phyloP scores from a whole-genome alignment of 2,113 vertebrate genomes.

The Scolopax mira region DNA sequence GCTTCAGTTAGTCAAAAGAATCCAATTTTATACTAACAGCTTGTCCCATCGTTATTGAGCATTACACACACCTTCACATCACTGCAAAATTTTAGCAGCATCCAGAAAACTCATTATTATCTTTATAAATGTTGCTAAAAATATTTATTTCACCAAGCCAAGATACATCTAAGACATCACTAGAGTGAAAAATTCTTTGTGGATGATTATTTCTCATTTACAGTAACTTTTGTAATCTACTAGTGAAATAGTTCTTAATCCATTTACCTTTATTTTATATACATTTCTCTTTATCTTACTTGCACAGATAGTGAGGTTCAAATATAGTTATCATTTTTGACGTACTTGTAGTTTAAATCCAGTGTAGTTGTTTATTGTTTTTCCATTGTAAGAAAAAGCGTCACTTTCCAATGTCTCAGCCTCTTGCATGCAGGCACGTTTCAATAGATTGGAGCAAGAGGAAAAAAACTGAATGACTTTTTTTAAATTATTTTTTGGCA shows the following conservation, averaged over 20 bases:
- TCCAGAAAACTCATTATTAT: neutral
- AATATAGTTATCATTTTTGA: neutral
- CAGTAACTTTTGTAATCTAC: neutral
- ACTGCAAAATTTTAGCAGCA: neutral
- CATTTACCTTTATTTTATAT: neutral
- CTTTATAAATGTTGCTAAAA: neutral
- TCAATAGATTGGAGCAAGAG: neutral
- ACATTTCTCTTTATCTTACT: neutral
- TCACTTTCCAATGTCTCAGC: neutral
- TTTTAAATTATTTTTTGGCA: neutral
- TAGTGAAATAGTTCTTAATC: neutral
- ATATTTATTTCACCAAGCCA: neutral
- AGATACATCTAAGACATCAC: neutral
- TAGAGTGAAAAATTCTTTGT: neutral
- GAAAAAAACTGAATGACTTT: fast-evolving
- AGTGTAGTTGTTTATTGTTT: neutral
- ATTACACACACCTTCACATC: neutral
- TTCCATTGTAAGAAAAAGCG: neutral
- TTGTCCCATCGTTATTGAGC: neutral
- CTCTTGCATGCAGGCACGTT: neutral
- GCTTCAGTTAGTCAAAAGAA: neutral
- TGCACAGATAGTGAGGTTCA: neutral
- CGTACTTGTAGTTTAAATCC: neutral
- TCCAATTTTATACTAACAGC: neutral
- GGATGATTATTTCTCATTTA: neutral